These are phyloP conservation scores for Aurelia aurita complex sp. Pacific DNA, from an alignment of 30 jellyfish, hydroid and myxozoan genomes.

Conservation along the genomic window DNA sequence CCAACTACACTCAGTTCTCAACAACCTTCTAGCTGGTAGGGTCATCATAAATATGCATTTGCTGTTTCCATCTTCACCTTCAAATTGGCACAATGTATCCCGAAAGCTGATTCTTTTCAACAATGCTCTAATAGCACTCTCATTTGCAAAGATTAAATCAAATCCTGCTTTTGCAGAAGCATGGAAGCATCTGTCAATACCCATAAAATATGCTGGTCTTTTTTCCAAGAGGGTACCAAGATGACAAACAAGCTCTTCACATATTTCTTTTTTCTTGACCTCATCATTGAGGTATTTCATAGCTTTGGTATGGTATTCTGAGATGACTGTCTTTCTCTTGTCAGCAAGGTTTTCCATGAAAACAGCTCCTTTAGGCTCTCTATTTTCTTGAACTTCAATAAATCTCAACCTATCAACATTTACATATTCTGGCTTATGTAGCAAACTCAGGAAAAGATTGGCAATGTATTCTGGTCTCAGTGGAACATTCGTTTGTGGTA, in stretches of 20 bases:
- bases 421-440: slow-evolving; percentile 27
- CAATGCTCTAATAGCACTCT: slow-evolving; percentile 20
- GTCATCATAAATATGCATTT: slow-evolving; percentile 22
- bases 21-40: neutral
- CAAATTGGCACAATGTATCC: slow-evolving; percentile 17
- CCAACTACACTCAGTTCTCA: slow-evolving; percentile 18
- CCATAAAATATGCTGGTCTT: slow-evolving; percentile 7
- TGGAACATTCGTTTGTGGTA: slow-evolving; percentile 35
- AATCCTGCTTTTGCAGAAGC: slow-evolving; percentile 45
- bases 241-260: slow-evolving; percentile 43
- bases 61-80: neutral
- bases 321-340: slow-evolving; percentile 21
- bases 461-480: slow-evolving; percentile 32
- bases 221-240: slow-evolving; percentile 45
- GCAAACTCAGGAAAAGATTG: slow-evolving; percentile 38
- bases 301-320: slow-evolving; percentile 5
- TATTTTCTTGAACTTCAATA: slow-evolving; percentile 30
- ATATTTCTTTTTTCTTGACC: slow-evolving; percentile 15
- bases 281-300: neutral
- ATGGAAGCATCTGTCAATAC: slow-evolving; percentile 45
- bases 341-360: slow-evolving; percentile 21
- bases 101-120: slow-evolving; percentile 34
- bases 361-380: slow-evolving; percentile 3
- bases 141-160: slow-evolving; percentile 50
- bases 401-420: slow-evolving; percentile 20